A percentile compares a stretch with the other conserved stretches of the same genome.
phyloP scores from a whole-genome alignment of 2,113 vertebrate genomes.

The Anoura caudifer region DNA sequence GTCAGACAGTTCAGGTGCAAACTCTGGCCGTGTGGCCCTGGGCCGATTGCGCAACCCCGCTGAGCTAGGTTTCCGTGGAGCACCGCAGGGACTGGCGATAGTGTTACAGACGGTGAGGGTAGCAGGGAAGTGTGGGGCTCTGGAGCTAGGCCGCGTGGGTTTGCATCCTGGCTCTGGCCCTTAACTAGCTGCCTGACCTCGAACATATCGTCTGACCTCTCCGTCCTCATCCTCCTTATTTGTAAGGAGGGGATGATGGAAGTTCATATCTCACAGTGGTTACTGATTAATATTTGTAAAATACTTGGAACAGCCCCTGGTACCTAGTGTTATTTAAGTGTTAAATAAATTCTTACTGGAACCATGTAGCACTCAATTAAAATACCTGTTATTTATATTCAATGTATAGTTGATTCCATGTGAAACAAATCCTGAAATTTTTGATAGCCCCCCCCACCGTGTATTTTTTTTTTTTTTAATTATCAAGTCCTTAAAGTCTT shows the following conservation, averaged over 20 bases:
- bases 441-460: not conserved
- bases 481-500: constrained; percentile 6
- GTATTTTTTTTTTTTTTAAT: constrained; percentile 6
- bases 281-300: constrained; percentile 49
- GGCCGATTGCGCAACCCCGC: not conserved
- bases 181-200: not conserved
- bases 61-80: not conserved
- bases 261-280: not conserved
- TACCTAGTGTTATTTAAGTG: constrained; percentile 11
- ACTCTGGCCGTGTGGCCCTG: constrained; percentile 11
- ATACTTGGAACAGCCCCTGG: constrained; percentile 29
- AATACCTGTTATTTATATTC: constrained; percentile 21
- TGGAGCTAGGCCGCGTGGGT: not conserved
- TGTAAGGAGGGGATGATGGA: not conserved
- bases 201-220: not conserved
- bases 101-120: not conserved
- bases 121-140: not conserved
- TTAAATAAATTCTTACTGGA: constrained; percentile 51
- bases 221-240: constrained; percentile 34
- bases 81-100: not conserved
- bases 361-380: constrained; percentile 12
- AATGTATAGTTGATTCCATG: not conserved
- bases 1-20: not conserved
- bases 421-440: constrained; percentile 30
- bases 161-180: not conserved